Percentiles rank a stretch among this genome's conserved stretches.
Conservation (phyloP, 2,797 vertebrate species). For the Lateolabrax maculatus region DNA sequence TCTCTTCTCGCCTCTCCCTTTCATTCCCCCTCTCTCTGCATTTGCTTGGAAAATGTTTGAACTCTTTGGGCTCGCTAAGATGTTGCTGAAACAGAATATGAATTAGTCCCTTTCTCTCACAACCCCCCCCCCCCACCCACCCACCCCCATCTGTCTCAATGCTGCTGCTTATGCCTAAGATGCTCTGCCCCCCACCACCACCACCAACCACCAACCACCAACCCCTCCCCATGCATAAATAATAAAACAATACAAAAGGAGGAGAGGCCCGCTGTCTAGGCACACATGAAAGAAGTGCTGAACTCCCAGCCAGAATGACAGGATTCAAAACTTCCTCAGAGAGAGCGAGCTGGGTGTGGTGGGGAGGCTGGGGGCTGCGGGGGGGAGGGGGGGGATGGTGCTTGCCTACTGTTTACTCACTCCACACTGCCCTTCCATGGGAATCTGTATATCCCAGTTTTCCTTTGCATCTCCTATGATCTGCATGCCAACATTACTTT, state of each 20-base stretch:
- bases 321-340: constrained; percentile 79
- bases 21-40: constrained; percentile 63
- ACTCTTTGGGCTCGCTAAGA: constrained; percentile 82
- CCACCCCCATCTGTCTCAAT: constrained; percentile 78
- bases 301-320: constrained; percentile 76
- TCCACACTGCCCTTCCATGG: constrained; percentile 5
- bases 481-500: not conserved
- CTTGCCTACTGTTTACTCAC: constrained; percentile 13
- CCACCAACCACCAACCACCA: constrained; percentile 46
- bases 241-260: constrained; percentile 89
- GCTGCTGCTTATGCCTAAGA: constrained; percentile 78
- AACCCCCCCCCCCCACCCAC: not conserved
- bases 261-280: constrained; percentile 78
- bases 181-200: constrained; percentile 39
- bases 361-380: constrained; percentile 29
- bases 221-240: constrained; percentile 84
- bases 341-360: constrained; percentile 52
- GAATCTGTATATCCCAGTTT: not conserved
- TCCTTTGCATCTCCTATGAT: not conserved
- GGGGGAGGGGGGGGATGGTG: not conserved
- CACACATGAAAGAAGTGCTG: constrained; percentile 83
- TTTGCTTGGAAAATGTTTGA: constrained; percentile 85
- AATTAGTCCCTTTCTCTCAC: constrained; percentile 70
- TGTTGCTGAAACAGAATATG: constrained; percentile 85
- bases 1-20: constrained; percentile 65